phyloP scores from a whole-genome alignment of 2,888 invertebrate genomes.

The Rhamphomyia laevipes region DNA sequence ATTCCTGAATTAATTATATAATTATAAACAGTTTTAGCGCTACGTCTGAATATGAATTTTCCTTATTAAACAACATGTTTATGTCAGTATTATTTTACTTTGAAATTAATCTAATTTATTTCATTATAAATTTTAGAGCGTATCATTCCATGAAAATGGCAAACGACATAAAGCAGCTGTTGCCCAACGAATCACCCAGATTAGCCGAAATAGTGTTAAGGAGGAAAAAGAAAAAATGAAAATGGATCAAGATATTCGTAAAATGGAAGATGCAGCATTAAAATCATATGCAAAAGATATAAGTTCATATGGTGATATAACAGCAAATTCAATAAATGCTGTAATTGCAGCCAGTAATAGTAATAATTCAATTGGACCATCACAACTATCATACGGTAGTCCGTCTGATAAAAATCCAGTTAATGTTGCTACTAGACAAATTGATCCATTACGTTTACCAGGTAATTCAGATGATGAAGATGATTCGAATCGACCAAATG shows the following conservation, averaged over 20 bases:
- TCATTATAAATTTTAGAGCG: slow-evolving; percentile 50
- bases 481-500: slow-evolving; percentile 21
- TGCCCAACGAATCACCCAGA: slow-evolving; percentile 69
- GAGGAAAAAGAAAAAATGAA: slow-evolving; percentile 67
- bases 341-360: slow-evolving; percentile 41
- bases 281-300: slow-evolving; percentile 80
- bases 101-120: background rate
- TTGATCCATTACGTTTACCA: slow-evolving; percentile 33
- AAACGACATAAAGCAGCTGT: slow-evolving; percentile 88
- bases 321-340: slow-evolving; percentile 28
- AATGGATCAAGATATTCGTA: slow-evolving; percentile 64
- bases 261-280: slow-evolving; percentile 86
- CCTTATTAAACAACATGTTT: no score
- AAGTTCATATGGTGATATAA: slow-evolving; percentile 34
- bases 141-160: slow-evolving; percentile 90
- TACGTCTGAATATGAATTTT: no score
- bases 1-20: no score
- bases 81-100: no score
- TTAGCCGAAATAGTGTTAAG: slow-evolving; percentile 71
- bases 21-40: no score
- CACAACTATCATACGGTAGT: background rate
- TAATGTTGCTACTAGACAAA: slow-evolving; percentile 18
- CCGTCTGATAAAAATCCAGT: slow-evolving; percentile 1
- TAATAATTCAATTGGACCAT: slow-evolving; percentile 19
- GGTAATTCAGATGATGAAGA: slow-evolving; percentile 30